Conservation (phyloP, 2,113 vertebrate genomes). For the Xiphias gladius region DNA sequence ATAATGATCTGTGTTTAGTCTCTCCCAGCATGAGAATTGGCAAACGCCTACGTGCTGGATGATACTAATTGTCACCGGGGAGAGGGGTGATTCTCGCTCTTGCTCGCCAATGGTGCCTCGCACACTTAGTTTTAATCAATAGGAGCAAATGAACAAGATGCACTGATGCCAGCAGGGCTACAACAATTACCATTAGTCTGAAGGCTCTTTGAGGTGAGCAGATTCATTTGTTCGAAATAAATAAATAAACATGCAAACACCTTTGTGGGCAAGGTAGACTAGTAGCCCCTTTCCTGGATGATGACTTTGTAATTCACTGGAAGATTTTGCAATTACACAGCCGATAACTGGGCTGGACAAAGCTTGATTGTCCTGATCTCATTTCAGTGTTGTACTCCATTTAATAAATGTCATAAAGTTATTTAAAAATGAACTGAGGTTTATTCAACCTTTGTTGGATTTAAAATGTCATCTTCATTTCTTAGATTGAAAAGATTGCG, state of each 20-base stretch:
- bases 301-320: slow-evolving; percentile 41
- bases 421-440: background rate
- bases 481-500: background rate
- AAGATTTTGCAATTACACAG: slow-evolving; percentile 46
- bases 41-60: slow-evolving; percentile 67
- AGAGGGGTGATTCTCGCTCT: slow-evolving; percentile 77
- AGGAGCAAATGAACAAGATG: slow-evolving; percentile 78
- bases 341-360: background rate
- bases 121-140: slow-evolving; percentile 80
- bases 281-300: background rate
- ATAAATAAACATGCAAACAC: slow-evolving; percentile 64
- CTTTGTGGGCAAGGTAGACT: slow-evolving; percentile 20
- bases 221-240: slow-evolving; percentile 66
- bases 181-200: slow-evolving; percentile 78
- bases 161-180: slow-evolving; percentile 71
- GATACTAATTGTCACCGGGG: slow-evolving; percentile 74
- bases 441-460: slow-evolving; percentile 21
- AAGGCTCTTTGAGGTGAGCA: slow-evolving; percentile 62
- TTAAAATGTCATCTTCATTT: slow-evolving; percentile 6
- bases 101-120: slow-evolving; percentile 77
- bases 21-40: slow-evolving; percentile 75
- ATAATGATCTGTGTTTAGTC: slow-evolving; percentile 78
- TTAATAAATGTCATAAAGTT: slow-evolving; percentile 17
- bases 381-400: slow-evolving; percentile 22
- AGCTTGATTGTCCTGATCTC: slow-evolving; percentile 17